Percentiles rank a stretch among this genome's conserved stretches.
phyloP scores from a whole-genome alignment of 2,113 vertebrate species.

The Catharus fuscescens region DNA sequence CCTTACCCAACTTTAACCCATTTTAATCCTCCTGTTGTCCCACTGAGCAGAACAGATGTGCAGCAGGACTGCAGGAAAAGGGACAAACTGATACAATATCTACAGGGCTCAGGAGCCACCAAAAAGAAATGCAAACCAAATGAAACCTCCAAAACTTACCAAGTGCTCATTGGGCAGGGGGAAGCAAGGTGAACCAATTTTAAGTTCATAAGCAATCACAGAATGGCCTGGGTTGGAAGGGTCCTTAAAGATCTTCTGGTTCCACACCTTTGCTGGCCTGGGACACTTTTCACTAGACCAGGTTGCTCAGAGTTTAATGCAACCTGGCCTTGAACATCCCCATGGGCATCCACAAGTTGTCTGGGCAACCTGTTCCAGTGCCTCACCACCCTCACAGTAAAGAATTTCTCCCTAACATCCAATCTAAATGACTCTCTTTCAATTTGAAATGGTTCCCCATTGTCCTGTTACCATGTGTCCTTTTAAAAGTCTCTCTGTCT shows the following conservation, averaged over 20 bases:
- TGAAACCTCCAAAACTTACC: background rate
- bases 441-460: fast-evolving
- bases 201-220: background rate
- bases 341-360: background rate
- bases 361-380: background rate
- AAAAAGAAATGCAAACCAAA: background rate
- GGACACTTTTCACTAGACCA: background rate
- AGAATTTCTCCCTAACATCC: too few species aligned
- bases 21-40: background rate
- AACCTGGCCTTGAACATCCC: background rate
- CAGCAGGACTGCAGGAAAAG: background rate
- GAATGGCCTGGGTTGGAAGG: background rate
- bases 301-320: background rate
- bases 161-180: fast-evolving
- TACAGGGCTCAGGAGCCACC: background rate
- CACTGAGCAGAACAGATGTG: background rate
- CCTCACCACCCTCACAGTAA: background rate
- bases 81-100: background rate
- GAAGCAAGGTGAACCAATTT: background rate
- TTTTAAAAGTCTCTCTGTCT: background rate
- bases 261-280: background rate
- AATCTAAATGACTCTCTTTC: background rate
- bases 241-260: background rate
- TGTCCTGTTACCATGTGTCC: background rate
- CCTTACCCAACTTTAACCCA: background rate